Evolutionary conservation across 1,140 invertebrate genomes (phyloP), one percentile per base, ranked within the genome.

Genomic region (Drosophila melanica): DNA sequence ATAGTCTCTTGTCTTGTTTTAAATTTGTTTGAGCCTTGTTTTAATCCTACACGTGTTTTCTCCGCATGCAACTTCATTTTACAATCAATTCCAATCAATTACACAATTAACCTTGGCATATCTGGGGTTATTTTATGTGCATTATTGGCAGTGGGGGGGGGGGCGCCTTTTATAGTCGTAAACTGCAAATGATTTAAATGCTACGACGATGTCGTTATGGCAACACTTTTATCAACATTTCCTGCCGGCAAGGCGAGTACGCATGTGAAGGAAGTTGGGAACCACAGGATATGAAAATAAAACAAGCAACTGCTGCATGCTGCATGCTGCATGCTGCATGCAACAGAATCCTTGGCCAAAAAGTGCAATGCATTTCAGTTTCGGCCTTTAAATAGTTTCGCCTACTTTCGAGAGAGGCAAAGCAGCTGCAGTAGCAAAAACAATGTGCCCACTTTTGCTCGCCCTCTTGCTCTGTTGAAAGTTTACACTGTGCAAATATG

Each of bases 191-290:
- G 75, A 77, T 77, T 81, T 81, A 81, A 79, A 81, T 81, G 77
- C 37, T 42, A 54, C 60, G 53, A 57, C 66, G 58, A 50, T 71
- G 63, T 72, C 68, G 62, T 80, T 76, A 66, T 81, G 66, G 79
- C 79, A 77, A 59, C 70, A 74, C 74, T 81, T 81, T 81, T 81
- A 81, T 81, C 79, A 81, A 81, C 79, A 81, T 81, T 77, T 81
- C 79, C 79, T 81, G 69, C 55, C 63, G 54, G 60, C 78, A 67
- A 62, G 58, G 16, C 57, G 53, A 51, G 66, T 63, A 67, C 37
- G 62, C 62, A 72, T 80, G 62, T 70, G 62, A 74, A 77, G 79
- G 79, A 81, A 77, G 69, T 54, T 63, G 74, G 33, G 51, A 77
- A 69, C 79, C 79, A 81, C 79, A 81, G 79, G 79, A 81, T 74